Evolutionary conservation across 1,140 invertebrate species (phyloP).

Genomic region (Carposina sasakii): DNA sequence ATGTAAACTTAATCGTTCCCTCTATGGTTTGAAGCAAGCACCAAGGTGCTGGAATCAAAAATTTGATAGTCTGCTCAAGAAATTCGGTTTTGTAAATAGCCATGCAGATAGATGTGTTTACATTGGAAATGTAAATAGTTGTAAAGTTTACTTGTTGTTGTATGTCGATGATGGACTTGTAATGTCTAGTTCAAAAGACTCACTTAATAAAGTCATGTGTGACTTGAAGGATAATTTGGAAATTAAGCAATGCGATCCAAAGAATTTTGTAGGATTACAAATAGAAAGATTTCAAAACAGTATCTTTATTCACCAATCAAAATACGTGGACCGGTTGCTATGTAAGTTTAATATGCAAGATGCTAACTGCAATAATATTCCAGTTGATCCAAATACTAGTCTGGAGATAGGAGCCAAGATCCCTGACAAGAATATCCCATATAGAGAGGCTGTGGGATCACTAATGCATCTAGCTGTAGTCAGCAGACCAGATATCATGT

Average conservation of each 20-base stretch:
- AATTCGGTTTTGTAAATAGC: constrained; percentile 4
- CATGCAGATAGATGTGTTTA: constrained; percentile 6
- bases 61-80: constrained; percentile 4
- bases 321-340: constrained; percentile 20
- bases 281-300: constrained; percentile 13
- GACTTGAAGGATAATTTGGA: constrained; percentile 4
- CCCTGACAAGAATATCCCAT: constrained; percentile 22
- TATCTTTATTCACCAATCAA: constrained; percentile 28
- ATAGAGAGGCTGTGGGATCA: constrained; percentile 48
- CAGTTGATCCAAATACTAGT: constrained; percentile 21
- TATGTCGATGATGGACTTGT: constrained; percentile 7
- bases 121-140: background rate
- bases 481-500: constrained; percentile 10
- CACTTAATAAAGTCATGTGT: constrained; percentile 1
- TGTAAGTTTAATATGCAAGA: constrained; percentile 22
- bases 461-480: constrained; percentile 6
- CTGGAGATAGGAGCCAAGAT: constrained; percentile 14
- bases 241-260: constrained; percentile 13
- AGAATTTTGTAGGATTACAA: constrained; percentile 20
- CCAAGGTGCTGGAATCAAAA: constrained; percentile 7
- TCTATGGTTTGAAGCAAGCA: constrained; percentile 2
- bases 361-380: constrained; percentile 23
- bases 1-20: constrained; percentile 4
- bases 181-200: constrained; percentile 2
- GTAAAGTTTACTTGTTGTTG: constrained; percentile 2